Conservation (phyloP, 2,888 invertebrate species). For the Norana najaformis region DNA sequence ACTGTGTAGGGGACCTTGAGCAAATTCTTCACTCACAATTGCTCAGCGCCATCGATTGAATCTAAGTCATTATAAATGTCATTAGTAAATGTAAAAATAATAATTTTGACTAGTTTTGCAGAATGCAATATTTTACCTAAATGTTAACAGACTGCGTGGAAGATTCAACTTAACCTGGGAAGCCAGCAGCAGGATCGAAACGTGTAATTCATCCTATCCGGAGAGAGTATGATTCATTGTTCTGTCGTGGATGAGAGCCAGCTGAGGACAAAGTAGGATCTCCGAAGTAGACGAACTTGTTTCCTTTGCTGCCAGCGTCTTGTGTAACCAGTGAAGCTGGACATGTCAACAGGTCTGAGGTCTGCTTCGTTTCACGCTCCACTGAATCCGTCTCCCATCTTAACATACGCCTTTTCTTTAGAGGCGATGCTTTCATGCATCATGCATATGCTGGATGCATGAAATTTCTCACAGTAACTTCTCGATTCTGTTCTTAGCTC, state of each 20-base stretch:
- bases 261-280: neutral
- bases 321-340: neutral
- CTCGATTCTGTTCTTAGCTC: too few relatives aligned
- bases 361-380: neutral
- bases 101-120: too few relatives aligned
- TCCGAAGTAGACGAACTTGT: neutral
- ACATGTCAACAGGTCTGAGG: constrained; percentile 5
- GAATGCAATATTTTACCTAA: too few relatives aligned
- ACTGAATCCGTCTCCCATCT: neutral
- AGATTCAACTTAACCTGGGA: neutral
- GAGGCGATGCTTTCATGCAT: too few relatives aligned
- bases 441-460: too few relatives aligned
- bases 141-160: neutral
- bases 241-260: neutral
- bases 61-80: too few relatives aligned
- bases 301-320: neutral
- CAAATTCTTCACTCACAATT: too few relatives aligned
- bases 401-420: too few relatives aligned
- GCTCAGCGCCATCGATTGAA: too few relatives aligned
- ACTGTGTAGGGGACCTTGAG: too few relatives aligned
- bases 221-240: neutral
- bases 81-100: too few relatives aligned
- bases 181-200: neutral
- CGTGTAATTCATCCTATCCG: neutral
- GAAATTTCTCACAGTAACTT: too few relatives aligned